Base-by-base conservation (phyloP, 2,797 vertebrate species). In the Chelmon rostratus region DNA sequence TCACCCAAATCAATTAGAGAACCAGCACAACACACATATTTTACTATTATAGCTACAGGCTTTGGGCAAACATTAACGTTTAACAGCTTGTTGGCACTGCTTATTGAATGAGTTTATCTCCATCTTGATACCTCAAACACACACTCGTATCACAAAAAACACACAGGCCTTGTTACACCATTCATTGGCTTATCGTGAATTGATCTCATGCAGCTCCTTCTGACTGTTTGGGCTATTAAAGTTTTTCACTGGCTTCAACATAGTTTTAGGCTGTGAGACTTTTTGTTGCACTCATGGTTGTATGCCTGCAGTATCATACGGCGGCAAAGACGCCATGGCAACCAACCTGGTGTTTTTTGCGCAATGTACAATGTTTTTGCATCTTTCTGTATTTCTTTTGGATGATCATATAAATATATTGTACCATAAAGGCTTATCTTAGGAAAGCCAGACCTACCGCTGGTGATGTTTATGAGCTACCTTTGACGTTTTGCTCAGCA, bases 41-140 rank as follows among this genome's bases (percentile, higher is more conserved):
- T 63, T 63, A 58, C 46, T 57, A 44, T 49, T 57, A 62, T 40
- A 73, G 33, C 53, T 28, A 13, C 21, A 63, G 58, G 58, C 74
- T 44, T 59, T 40, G 8, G 71, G 66, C 66, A 76, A 66, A 70
- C 53, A 53, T 44, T 56, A 73, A 64, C 3, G 8, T 52, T 69
- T 33, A 65, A 42, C 40, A 70, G 61, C 66, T 77, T 68, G 61
- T 49, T 49, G 8, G 38, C 47, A 68, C 62, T 28, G 21, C n/a
- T 23, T 37, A 57, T 15, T 69, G 23, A 61, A 23, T 25, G 35
- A 21, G n/a, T 58, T 56, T 49, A 58, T 76, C 23, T 54, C 77
- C 12, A 53, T 72, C 33, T 68, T 8, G 35, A 68, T 31, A 38
- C 12, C 49, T 40, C 3, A 25, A 50, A 53, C 42, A 25, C 35